A percentile compares a stretch with the other conserved stretches of the same genome.
Conservation (phyloP, 2,113 vertebrate genomes). For the Sebastes schlegelii region DNA sequence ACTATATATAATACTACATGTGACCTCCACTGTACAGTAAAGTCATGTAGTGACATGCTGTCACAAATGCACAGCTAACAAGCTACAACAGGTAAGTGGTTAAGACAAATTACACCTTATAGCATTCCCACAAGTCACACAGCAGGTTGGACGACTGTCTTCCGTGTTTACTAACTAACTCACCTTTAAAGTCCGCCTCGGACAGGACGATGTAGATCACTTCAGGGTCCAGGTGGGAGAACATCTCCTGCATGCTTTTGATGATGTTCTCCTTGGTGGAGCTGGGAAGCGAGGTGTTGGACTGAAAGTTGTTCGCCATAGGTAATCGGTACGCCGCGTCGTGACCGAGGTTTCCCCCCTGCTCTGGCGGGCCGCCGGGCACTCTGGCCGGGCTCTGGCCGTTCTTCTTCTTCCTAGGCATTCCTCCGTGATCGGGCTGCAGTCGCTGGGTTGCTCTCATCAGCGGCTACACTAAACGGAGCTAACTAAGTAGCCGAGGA, state of each 20-base stretch:
- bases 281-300: constrained; percentile 19
- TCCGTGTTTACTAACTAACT: constrained; percentile 43
- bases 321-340: constrained; percentile 12
- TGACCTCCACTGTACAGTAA: neutral
- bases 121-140: neutral
- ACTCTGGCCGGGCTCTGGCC: constrained; percentile 82
- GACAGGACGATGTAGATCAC: constrained; percentile 95
- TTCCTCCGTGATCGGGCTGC: constrained; percentile 60
- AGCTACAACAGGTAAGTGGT: constrained; percentile 29
- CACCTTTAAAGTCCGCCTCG: constrained; percentile 97
- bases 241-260: constrained; percentile 92
- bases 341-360: constrained; percentile 37
- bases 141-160: neutral
- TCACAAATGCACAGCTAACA: constrained; percentile 5
- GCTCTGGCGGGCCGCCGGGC: constrained; percentile 78
- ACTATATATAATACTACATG: neutral
- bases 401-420: constrained; percentile 94
- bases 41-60: neutral
- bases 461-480: constrained; percentile 40
- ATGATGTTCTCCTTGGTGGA: constrained; percentile 85
- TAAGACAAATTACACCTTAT: constrained; percentile 11
- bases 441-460: constrained; percentile 45
- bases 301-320: constrained; percentile 48
- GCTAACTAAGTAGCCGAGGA: constrained; percentile 23
- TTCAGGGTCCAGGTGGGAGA: constrained; percentile 93